phyloP scores from a whole-genome alignment of 2,113 vertebrate species.

The Rhineura floridana region DNA sequence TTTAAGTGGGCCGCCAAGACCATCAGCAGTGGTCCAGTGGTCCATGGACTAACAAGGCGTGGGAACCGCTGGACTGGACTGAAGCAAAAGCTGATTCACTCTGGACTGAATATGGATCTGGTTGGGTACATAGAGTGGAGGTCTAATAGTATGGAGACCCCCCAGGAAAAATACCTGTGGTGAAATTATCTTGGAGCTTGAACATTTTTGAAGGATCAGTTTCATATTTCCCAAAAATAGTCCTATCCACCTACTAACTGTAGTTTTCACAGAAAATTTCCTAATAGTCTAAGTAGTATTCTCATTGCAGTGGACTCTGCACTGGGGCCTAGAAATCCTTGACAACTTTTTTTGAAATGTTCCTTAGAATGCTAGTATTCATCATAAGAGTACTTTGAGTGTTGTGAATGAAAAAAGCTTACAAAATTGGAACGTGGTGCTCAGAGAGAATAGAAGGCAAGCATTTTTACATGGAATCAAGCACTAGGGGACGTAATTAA shows the following conservation, averaged over 20 bases:
- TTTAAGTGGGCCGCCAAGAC: too few relatives aligned
- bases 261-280: not conserved
- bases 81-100: not conserved
- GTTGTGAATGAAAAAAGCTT: constrained; percentile 42
- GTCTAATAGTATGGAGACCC: not conserved
- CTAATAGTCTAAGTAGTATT: not conserved
- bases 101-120: not conserved
- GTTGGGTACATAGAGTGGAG: not conserved
- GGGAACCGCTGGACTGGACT: not conserved
- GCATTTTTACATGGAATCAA: constrained; percentile 48
- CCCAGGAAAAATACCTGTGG: not conserved
- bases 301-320: not conserved
- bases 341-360: constrained; percentile 1
- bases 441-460: constrained; percentile 51
- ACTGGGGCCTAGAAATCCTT: not conserved
- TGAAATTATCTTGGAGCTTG: not conserved
- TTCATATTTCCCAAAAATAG: not conserved
- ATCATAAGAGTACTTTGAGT: not conserved
- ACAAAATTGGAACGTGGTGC: constrained; percentile 55
- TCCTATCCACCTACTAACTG: not conserved
- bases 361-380: constrained; percentile 30
- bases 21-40: too few relatives aligned
- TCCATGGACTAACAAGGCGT: too few relatives aligned
- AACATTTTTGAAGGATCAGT: not conserved
- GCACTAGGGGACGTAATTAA: constrained; percentile 45